Evolutionary conservation across 2,113 vertebrate genomes (phyloP).

Genomic region (Furnarius figulus): DNA sequence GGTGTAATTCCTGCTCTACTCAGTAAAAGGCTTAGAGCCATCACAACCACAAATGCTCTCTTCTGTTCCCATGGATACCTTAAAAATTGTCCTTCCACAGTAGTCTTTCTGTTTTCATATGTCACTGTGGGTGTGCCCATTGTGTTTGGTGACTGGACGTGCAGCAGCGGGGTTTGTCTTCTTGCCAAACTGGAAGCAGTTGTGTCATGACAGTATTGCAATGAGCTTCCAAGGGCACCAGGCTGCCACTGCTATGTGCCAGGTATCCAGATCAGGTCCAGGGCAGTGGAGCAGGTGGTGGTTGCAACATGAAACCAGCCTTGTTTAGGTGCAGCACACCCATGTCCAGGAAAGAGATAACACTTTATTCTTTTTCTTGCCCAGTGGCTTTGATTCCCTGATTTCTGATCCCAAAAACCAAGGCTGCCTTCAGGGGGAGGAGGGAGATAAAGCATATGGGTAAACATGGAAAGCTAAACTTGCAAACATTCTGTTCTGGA

Average conservation of each 20-base stretch:
- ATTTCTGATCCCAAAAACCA: background rate
- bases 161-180: background rate
- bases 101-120: background rate
- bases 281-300: background rate
- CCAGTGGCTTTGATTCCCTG: background rate
- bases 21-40: background rate
- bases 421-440: background rate
- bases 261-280: background rate
- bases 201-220: background rate
- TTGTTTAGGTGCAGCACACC: background rate
- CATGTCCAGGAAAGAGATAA: background rate
- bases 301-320: background rate
- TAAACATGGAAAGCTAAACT: background rate
- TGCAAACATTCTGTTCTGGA: background rate
- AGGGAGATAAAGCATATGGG: background rate
- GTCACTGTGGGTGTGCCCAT: background rate
- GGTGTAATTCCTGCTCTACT: background rate
- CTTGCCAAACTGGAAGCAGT: background rate
- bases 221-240: background rate
- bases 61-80: background rate
- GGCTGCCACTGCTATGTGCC: background rate
- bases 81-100: background rate
- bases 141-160: background rate
- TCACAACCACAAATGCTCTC: background rate
- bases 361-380: background rate